Base-by-base conservation (phyloP, 2,888 invertebrate genomes). In the Volucella inanis region DNA sequence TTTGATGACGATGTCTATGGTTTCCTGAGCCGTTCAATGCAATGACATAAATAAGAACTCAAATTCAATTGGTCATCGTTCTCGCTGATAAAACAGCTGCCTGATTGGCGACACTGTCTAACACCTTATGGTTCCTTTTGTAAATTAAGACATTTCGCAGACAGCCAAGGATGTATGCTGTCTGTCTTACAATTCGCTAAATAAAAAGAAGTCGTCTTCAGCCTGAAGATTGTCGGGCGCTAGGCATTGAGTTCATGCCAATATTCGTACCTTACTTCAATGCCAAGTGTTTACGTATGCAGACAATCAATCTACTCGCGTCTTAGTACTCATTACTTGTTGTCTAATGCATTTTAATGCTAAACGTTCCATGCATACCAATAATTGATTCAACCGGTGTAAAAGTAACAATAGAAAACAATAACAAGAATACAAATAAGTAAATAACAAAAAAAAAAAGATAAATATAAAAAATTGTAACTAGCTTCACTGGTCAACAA, bases 261-360 rank as follows among this genome's bases (percentile, higher is more conserved):
- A 22, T 22, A 4, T 3, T 22, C 11, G 50, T 18, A 31, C 38
- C 0, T 39, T 4, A 43, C 22, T 57, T 70, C 79, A 84, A 84
- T 79, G 65, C 22, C 68, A 65, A 65, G 47, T 70, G 39, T 61
- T 76, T 76, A 52, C 18, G 41, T 11, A 68, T 68, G 59, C 39
- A 65, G 64, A 49, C 39, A 70, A 54, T 74, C 79, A 79, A 10
- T 74, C 57, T 64, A 79, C 70, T 70, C 79, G 84, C 84, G 70
- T 45, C 61, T 84, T 57, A 81, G 50, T 61, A 39, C 47, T 76
- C 43, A 85, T 76, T 68, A 81, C 41, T 55, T 11, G 76, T 31
- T 68, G 85, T 72, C 81, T 81, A 72, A 76, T 85, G 85, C 80
- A 81, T 81, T 72, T 85, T 68, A 85, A 85, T 77, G 57, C 49